Evolutionary conservation across 2,888 invertebrate genomes (phyloP), one percentile per base, ranked within the genome.

Genomic region (Rhagium mordax): DNA sequence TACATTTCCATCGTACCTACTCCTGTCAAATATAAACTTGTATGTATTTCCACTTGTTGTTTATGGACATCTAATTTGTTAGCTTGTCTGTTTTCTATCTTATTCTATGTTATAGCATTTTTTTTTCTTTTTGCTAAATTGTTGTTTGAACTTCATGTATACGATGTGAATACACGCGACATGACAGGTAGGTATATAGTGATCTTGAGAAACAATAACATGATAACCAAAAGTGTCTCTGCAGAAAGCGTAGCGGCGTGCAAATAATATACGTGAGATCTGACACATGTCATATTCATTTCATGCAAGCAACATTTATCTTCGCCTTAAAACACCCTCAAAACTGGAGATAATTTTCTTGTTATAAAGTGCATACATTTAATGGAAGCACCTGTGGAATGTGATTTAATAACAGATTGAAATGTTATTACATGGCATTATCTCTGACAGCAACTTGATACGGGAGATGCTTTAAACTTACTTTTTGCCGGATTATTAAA

Each of bases 371-470:
- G 67, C 61, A 67, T 57, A 59, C 59, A 49, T 24, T 59, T 47
- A 55, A 67, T 68, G 61, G 55, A 69, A 60, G 69, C 81, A 81
- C 81, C 81, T 81, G 82, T 81, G 77, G 82, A 79, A 76, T 75
- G 78, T 78, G 78, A 80, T 82, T 82, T 79, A 80, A 80, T 81
- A 82, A 79, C 79, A 80, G 78, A 81, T 80, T 81, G 80, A 79
- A 76, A 78, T 79, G 76, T 79, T 80, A 81, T 81, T 80, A 79
- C 74, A 73, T 67, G 74, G 78, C 72, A 79, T 79, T 79, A 80
- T 78, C 75, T 81, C 75, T 79, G 81, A 81, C 81, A 79, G 78
- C 70, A 71, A 70, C 79, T 78, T 76, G 78, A 81, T 80, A 78
- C 76, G 74, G 75, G 74, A 71, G 57, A 66, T 69, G 73, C 68